phyloP scores from a whole-genome alignment of 2,113 vertebrate species.

The Xyliphius kryptos region DNA sequence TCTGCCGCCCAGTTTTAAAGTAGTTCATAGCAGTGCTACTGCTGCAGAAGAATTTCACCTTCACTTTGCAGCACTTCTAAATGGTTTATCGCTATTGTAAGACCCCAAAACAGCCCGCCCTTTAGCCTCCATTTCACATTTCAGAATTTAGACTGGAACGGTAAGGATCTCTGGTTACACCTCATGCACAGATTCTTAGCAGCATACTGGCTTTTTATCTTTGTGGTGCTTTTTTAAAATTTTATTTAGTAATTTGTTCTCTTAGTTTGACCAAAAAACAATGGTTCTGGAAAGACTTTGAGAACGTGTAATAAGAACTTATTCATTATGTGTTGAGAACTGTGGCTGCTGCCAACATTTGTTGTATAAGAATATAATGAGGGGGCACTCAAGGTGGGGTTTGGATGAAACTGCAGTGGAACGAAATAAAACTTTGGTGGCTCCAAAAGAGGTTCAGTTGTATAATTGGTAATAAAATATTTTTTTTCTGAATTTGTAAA shows the following conservation, averaged over 20 bases:
- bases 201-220: constrained; percentile 90
- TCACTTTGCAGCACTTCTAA: constrained; percentile 38
- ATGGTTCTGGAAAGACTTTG: constrained; percentile 84
- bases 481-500: too few relatives aligned
- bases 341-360: constrained; percentile 91
- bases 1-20: constrained; percentile 63
- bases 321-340: constrained; percentile 74
- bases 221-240: constrained; percentile 72
- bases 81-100: constrained; percentile 31
- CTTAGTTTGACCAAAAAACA: constrained; percentile 83
- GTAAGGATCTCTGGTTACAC: constrained; percentile 17
- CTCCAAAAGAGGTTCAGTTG: too few relatives aligned
- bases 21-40: constrained; percentile 55
- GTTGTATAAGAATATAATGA: constrained; percentile 87
- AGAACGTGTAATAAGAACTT: constrained; percentile 79
- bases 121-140: too few relatives aligned
- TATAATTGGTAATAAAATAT: too few relatives aligned
- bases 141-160: too few relatives aligned
- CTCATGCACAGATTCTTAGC: constrained; percentile 19
- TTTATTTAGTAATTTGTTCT: constrained; percentile 67
- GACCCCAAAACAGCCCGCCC: too few relatives aligned
- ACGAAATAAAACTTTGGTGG: not conserved
- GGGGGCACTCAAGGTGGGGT: constrained; percentile 83
- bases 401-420: constrained; percentile 72
- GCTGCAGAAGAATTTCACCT: constrained; percentile 21